phyloP scores from a whole-genome alignment of 2,888 invertebrate genomes.

The Acronicta leporina region DNA sequence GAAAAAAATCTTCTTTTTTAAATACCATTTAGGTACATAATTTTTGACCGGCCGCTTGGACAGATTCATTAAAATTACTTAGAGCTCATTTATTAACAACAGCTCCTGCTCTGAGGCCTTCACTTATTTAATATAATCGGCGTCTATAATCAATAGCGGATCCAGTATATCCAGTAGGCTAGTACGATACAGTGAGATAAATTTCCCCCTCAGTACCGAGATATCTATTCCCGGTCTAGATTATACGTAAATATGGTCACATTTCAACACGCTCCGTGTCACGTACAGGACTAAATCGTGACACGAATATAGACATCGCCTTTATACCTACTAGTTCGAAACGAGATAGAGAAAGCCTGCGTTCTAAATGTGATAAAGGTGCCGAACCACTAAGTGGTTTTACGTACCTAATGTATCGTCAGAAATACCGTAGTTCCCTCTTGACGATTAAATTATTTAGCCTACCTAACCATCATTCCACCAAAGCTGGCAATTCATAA shows the following conservation, averaged over 20 bases:
- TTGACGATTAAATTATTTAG: neutral
- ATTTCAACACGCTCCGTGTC: neutral
- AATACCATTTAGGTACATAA: too few relatives aligned
- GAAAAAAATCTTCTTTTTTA: too few relatives aligned
- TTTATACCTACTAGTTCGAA: neutral
- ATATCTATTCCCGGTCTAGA: neutral
- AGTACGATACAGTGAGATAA: too few relatives aligned
- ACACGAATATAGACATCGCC: neutral
- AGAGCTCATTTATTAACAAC: too few relatives aligned
- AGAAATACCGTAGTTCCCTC: neutral
- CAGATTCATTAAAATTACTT: too few relatives aligned
- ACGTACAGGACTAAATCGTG: neutral
- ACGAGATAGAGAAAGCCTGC: neutral
- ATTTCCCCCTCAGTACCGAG: too few relatives aligned
- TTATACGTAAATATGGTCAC: slow-evolving; percentile 1
- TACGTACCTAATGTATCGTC: neutral
- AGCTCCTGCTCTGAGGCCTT: too few relatives aligned
- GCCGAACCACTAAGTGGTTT: neutral
- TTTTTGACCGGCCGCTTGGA: too few relatives aligned
- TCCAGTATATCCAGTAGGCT: too few relatives aligned
- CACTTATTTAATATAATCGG: too few relatives aligned
- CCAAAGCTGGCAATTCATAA: neutral
- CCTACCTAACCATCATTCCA: too few relatives aligned
- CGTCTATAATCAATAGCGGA: too few relatives aligned
- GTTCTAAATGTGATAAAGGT: neutral